phyloP scores from a whole-genome alignment of 2,113 vertebrate species.

The Entomyzon cyanotis region DNA sequence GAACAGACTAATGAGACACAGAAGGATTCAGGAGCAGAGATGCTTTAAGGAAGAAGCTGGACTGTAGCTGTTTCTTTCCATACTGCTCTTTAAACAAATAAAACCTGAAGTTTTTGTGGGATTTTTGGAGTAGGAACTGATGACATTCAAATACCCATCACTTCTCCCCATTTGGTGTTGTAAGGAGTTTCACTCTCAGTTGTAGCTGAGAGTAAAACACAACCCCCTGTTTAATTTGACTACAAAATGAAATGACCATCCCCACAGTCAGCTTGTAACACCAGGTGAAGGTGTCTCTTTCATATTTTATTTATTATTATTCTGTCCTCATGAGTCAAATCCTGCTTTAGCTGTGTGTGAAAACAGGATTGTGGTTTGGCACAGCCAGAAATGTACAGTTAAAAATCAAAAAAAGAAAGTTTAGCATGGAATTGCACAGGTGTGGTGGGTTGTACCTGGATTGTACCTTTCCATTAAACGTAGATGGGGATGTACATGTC shows the following conservation, averaged over 20 bases:
- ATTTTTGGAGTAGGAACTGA: not conserved
- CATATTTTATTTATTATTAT: not conserved
- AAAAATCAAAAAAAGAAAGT: not conserved
- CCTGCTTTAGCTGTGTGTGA: not conserved
- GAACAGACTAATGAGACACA: not conserved
- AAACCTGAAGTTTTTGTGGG: not conserved
- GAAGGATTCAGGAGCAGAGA: not conserved
- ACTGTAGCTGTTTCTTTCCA: not conserved
- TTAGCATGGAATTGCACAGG: not conserved
- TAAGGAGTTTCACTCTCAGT: not conserved
- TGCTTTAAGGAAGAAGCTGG: not conserved
- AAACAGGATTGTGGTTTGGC: not conserved
- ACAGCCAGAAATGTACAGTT: not conserved
- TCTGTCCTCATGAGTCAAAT: not conserved
- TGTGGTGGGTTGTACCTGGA: not conserved
- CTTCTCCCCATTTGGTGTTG: rapidly evolving
- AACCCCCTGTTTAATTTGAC: not conserved
- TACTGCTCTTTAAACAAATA: not conserved
- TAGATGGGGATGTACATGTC: too few relatives aligned
- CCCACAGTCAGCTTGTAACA: not conserved
- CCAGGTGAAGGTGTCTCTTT: not conserved
- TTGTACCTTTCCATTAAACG: not conserved
- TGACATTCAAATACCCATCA: rapidly evolving
- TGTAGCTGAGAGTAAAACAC: not conserved
- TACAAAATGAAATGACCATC: not conserved